Conservation (phyloP, 2,888 invertebrate genomes). For the Tribolium freemani region DNA sequence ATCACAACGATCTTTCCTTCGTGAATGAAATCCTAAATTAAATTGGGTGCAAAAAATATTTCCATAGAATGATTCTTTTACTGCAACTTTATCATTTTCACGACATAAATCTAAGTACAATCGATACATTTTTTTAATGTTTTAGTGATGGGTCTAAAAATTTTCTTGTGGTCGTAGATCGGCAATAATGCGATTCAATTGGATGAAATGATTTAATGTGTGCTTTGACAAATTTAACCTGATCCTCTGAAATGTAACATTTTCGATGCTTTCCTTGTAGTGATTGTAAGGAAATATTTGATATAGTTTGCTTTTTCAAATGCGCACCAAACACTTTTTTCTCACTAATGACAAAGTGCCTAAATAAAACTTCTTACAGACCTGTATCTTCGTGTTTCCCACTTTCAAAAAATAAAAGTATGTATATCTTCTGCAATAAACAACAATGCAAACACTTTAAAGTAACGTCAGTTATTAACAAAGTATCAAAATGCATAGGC, state of each 20-base stretch:
- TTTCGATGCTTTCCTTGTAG: not conserved
- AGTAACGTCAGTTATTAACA: too few species aligned
- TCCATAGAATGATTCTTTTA: not conserved
- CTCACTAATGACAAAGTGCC: too few species aligned
- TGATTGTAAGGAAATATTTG: not conserved
- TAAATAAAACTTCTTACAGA: too few species aligned
- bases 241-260: not conserved
- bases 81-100: not conserved
- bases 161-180: not conserved
- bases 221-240: not conserved
- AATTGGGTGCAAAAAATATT: conserved; percentile 1
- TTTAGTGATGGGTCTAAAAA: not conserved
- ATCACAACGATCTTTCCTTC: not conserved
- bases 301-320: not conserved
- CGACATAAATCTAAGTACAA: not conserved
- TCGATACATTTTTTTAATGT: not conserved
- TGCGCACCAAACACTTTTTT: not conserved
- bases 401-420: too few species aligned
- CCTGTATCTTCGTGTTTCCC: not conserved
- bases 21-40: conserved; percentile 2
- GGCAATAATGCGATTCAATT: not conserved
- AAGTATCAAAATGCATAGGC: too few species aligned
- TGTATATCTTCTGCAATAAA: too few species aligned
- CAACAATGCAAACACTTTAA: too few species aligned
- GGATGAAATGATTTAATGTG: not conserved